Evolutionary conservation across 2,797 vertebrate genomes (phyloP).

Genomic region (Chelonia mydas): DNA sequence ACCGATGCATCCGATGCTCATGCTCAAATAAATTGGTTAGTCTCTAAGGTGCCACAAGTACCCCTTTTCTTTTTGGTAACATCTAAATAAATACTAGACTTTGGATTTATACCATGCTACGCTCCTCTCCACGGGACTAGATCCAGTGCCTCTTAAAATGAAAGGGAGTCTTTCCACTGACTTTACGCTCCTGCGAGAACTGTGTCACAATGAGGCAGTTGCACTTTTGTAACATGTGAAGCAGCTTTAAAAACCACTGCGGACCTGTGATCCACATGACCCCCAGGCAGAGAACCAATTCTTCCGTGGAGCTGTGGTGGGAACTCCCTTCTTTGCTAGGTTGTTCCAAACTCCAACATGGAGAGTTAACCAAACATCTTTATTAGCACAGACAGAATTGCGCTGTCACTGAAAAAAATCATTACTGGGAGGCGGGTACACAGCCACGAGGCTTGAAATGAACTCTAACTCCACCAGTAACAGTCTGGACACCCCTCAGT

Average conservation of each 20-base stretch:
- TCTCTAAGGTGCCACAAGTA: too few relatives aligned
- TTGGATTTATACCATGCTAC: neutral
- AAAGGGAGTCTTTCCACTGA: neutral
- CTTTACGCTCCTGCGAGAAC: neutral
- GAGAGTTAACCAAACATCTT: neutral
- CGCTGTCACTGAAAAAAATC: neutral
- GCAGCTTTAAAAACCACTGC: neutral
- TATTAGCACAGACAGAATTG: neutral
- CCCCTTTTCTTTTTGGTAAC: too few relatives aligned
- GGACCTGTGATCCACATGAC: neutral
- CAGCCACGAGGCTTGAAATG: neutral
- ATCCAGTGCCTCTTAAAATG: neutral
- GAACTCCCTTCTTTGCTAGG: neutral
- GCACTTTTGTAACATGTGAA: neutral
- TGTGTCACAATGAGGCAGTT: neutral
- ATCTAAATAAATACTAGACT: neutral
- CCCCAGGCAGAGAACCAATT: neutral
- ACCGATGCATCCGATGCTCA: too few relatives aligned
- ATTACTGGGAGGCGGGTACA: neutral
- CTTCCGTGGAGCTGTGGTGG: neutral
- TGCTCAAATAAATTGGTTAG: too few relatives aligned
- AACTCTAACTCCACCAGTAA: neutral
- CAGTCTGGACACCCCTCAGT: neutral
- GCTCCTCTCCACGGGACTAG: neutral
- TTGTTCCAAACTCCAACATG: neutral